These are phyloP conservation scores for Carlito syrichta DNA, from an alignment of 2,113 vertebrate species.

Conservation along the genomic window DNA sequence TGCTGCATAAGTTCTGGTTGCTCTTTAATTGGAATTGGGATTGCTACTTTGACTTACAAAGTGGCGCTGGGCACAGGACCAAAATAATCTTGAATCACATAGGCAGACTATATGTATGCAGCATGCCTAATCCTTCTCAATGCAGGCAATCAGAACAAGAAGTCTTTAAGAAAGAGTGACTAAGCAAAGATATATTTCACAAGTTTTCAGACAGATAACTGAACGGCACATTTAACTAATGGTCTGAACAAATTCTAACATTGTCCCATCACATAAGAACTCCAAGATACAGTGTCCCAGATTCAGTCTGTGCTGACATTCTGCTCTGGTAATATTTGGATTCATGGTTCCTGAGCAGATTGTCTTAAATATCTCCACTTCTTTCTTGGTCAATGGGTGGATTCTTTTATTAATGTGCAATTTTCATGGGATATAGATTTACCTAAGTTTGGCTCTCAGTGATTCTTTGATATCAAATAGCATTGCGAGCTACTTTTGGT, in stretches of 20 bases:
- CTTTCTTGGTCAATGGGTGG: no score
- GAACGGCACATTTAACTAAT: neutral
- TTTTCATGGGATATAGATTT: neutral
- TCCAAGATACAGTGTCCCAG: neutral
- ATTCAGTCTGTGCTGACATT: neutral
- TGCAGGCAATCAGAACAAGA: neutral
- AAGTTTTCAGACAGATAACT: neutral
- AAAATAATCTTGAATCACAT: neutral
- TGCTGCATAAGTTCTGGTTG: fast-evolving
- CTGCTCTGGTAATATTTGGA: no score
- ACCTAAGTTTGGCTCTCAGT: neutral
- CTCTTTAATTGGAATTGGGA: neutral
- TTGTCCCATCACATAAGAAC: neutral
- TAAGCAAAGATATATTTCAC: neutral
- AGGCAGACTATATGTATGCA: fast-evolving
- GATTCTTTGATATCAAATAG: neutral
- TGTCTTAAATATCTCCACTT: no score
- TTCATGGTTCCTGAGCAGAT: no score
- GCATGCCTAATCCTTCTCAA: neutral
- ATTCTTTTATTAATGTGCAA: neutral
- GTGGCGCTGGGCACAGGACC: fast-evolving
- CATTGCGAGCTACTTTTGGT: neutral
- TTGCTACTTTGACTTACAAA: neutral
- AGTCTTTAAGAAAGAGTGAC: neutral
- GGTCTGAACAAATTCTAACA: neutral